These are phyloP conservation scores for Drosophila sechellia DNA, from an alignment of 1,140 invertebrate genomes.

Conservation along the genomic window DNA sequence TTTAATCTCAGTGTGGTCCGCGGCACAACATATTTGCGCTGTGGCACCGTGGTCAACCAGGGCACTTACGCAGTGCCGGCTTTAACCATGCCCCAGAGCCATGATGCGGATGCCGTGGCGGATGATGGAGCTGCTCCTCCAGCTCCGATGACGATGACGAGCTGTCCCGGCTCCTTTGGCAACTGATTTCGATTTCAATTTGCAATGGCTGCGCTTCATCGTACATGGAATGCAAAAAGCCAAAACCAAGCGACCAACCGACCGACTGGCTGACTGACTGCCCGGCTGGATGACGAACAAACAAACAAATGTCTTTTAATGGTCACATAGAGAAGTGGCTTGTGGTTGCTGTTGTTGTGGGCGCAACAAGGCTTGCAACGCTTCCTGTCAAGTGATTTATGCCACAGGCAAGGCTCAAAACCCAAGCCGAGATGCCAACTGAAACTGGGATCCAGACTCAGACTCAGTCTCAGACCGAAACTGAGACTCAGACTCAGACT, in stretches of 20 bases:
- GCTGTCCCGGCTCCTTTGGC: slow-evolving; percentile 43
- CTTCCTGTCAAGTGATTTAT: slow-evolving; percentile 83
- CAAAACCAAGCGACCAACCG: slow-evolving; percentile 24
- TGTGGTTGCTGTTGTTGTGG: slow-evolving; percentile 60
- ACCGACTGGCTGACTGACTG: background rate
- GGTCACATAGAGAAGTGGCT: slow-evolving; percentile 69
- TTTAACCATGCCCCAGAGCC: slow-evolving; percentile 52
- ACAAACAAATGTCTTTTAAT: slow-evolving; percentile 81
- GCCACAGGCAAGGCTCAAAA: slow-evolving; percentile 62
- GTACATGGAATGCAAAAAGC: slow-evolving; percentile 63
- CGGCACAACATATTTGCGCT: slow-evolving; percentile 56
- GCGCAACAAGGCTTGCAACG: slow-evolving; percentile 81
- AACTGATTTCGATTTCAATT: slow-evolving; percentile 83
- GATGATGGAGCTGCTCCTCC: slow-evolving; percentile 28
- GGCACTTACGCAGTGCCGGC: slow-evolving; percentile 68
- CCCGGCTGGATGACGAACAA: slow-evolving; percentile 41
- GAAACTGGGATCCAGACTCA: slow-evolving; percentile 28
- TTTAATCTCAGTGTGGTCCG: slow-evolving; percentile 4
- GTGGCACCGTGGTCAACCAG: slow-evolving; percentile 70
- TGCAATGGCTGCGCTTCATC: slow-evolving; percentile 67
- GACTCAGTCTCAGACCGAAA: slow-evolving; percentile 4
- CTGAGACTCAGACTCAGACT: slow-evolving; percentile 5
- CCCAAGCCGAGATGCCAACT: slow-evolving; percentile 4
- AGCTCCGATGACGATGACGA: slow-evolving; percentile 43
- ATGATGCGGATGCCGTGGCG: slow-evolving; percentile 39